These are phyloP conservation scores for Indicator indicator DNA, from an alignment of 2,113 vertebrate genomes.

Conservation along the genomic window DNA sequence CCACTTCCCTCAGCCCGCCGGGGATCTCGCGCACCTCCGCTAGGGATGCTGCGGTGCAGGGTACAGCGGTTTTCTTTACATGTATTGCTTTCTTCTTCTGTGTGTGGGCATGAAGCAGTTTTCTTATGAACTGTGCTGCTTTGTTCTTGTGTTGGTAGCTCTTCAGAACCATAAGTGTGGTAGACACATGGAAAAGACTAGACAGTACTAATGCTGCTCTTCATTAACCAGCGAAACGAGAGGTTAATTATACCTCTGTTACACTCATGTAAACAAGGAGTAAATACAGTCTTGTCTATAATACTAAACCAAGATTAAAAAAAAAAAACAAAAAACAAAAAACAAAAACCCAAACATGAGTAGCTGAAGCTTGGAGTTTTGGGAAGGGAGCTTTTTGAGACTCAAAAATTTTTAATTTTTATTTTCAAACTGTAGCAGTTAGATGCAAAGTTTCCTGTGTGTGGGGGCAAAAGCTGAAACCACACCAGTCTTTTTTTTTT, in stretches of 20 bases:
- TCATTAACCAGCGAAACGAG: background rate
- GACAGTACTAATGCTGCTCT: background rate
- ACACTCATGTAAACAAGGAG: background rate
- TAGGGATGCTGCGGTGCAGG: background rate
- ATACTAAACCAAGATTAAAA: background rate
- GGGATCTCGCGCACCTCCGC: background rate
- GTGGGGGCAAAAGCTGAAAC: background rate
- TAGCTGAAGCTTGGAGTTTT: background rate
- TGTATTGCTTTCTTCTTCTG: background rate
- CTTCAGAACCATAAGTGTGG: background rate
- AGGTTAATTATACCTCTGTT: background rate
- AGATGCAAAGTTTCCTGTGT: background rate
- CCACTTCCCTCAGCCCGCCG: rapidly evolving
- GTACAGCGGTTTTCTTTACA: background rate
- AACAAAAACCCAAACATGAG: background rate
- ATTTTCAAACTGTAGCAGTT: background rate
- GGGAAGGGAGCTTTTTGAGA: background rate
- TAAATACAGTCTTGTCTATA: background rate
- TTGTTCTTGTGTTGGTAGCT: background rate
- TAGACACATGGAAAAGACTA: background rate
- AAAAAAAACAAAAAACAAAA: background rate
- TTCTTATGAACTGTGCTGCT: background rate
- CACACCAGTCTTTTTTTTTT: background rate
- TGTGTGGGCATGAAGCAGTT: background rate
- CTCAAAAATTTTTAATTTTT: background rate